Percentiles rank a stretch among this genome's conserved stretches.
These are phyloP conservation scores for Tenthredo livida DNA, from an alignment of 2,888 invertebrate species.

Conservation along the genomic window DNA sequence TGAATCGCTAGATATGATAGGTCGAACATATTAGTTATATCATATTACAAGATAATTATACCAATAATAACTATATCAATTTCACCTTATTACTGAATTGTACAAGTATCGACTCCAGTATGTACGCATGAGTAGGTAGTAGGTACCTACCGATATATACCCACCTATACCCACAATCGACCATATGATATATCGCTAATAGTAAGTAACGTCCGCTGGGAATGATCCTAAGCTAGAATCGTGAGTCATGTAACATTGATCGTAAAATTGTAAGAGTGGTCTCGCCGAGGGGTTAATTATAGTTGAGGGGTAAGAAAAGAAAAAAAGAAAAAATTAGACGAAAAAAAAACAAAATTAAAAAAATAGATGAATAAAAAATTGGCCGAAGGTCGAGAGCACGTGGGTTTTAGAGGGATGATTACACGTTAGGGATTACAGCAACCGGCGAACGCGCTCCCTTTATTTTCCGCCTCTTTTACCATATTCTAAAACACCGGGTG, in stretches of 20 bases:
- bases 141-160: not conserved
- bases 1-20: not conserved
- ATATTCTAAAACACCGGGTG: slow-evolving; percentile 13
- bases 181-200: not conserved
- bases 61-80: too few relatives aligned
- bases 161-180: not conserved
- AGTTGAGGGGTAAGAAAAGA: not conserved
- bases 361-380: slow-evolving; percentile 20
- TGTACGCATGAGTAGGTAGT: not conserved
- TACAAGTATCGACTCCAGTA: not conserved
- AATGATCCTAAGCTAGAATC: not conserved
- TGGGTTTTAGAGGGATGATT: slow-evolving; percentile 46
- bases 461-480: not conserved
- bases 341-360: not conserved
- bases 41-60: not conserved
- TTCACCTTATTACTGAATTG: not conserved
- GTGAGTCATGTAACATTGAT: slow-evolving; percentile 47
- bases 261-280: slow-evolving; percentile 24
- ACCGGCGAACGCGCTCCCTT: slow-evolving; percentile 17
- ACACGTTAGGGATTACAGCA: slow-evolving; percentile 43
- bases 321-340: not conserved
- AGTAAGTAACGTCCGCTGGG: not conserved
- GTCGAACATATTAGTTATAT: not conserved
- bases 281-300: slow-evolving; percentile 35
- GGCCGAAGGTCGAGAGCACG: slow-evolving; percentile 37